These are phyloP conservation scores for Phaethon lepturus DNA, from an alignment of 2,113 vertebrate species.

Conservation along the genomic window DNA sequence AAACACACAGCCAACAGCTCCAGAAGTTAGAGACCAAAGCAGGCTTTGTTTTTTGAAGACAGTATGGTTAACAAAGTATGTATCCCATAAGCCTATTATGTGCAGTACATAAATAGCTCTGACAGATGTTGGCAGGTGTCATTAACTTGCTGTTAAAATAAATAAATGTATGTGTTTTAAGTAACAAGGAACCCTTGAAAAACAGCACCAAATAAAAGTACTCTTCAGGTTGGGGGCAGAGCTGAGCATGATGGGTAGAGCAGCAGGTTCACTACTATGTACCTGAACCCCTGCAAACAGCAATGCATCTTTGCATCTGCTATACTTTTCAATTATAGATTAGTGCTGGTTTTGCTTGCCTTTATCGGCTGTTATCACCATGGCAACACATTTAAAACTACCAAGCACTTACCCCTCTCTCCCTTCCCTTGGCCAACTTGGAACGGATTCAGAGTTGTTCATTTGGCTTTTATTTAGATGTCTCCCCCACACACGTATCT, in stretches of 20 bases:
- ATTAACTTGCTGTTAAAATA: neutral
- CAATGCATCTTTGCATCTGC: neutral
- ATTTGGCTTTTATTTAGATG: neutral
- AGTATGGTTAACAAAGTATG: neutral
- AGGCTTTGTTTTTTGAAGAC: neutral
- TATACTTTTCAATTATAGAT: neutral
- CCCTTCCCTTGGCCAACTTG: neutral
- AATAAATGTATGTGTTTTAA: neutral
- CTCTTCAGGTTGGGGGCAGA: neutral
- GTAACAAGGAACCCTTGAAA: neutral
- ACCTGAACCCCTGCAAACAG: neutral
- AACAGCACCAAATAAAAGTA: neutral
- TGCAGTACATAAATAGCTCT: neutral
- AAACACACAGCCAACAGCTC: neutral
- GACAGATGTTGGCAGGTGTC: neutral
- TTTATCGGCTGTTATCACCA: neutral
- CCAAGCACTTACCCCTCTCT: neutral
- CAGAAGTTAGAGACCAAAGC: neutral
- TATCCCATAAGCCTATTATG: neutral
- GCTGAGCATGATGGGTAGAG: neutral
- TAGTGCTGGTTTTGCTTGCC: neutral
- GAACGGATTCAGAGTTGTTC: neutral
- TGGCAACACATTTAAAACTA: neutral
- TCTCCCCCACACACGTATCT: neutral
- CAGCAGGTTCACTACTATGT: neutral